Base-by-base conservation (phyloP, 2,797 vertebrate genomes). In the Sebastes melanostomus region DNA sequence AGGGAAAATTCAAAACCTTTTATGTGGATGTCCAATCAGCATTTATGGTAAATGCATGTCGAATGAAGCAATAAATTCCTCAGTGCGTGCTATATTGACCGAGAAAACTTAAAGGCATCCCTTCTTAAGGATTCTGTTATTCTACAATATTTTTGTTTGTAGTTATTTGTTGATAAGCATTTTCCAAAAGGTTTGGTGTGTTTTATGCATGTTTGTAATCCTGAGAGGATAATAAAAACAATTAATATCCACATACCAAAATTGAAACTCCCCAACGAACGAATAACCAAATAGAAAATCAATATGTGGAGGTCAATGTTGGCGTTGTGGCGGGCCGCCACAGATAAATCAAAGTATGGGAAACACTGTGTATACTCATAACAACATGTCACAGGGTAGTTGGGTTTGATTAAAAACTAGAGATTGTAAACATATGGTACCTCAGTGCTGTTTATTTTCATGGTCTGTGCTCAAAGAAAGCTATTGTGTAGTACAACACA, bases 291-390 rank as follows among this genome's bases (percentile, higher is more conserved):
- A 50, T 50, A 50, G 5, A 61, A 32, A 61, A 34, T 34, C 20
- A 22, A 22, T 36, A 36, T 62, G 60, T 62, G 60, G 60, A 6
- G 2, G 60, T 36, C 60, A 14, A 62, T 34, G n/a, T 36, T 24
- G 60, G 13, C 0, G 16, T 29, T 60, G 27, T 30, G 16, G 25
- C 0, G 8, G 16, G 42, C 42, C 1, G 0, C 58, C 58, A 60
- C 27, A 36, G 22, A 62, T 62, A 62, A 20, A 60, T 60, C 58
- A 20, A 11, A 20, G 58, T 36, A 22, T 36, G 32, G n/a, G 20
- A 36, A 63, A 36, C n/a, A 36, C 61, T 36, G 32, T 22, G 12
- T 22, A 5, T 18, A 4, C 2, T 7, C 12, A 52, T 58, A 6
- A 29, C 24, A 63, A n/a, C 52, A 34, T 54, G 24, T 27, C 5